Evolutionary conservation across 2,888 invertebrate species (phyloP).

Genomic region (Apoderus coryli): DNA sequence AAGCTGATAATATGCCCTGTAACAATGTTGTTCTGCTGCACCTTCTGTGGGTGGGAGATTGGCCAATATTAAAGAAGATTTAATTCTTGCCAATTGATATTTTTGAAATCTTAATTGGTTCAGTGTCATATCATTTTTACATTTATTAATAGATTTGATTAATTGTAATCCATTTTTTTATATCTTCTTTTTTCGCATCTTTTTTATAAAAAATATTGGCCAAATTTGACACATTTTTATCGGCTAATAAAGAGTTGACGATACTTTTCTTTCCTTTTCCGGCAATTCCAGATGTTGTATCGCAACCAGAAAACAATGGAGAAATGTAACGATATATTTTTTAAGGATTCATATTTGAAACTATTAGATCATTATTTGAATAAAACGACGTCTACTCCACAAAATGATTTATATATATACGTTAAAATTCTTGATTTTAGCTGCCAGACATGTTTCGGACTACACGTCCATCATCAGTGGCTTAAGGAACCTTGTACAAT

Average conservation of each 20-base stretch:
- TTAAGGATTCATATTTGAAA: constrained; percentile 15
- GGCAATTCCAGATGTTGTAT: constrained; percentile 11
- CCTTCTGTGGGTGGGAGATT: constrained; percentile 16
- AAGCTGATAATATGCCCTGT: constrained; percentile 17
- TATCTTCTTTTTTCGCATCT: constrained; percentile 6
- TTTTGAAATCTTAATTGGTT: constrained; percentile 5
- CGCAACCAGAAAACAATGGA: constrained; percentile 12
- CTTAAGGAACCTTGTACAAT: too few relatives aligned
- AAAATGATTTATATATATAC: too few relatives aligned
- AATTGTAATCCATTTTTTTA: constrained; percentile 13
- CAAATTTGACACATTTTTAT: constrained; percentile 11
- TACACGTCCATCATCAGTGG: too few relatives aligned
- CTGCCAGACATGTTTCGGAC: too few relatives aligned
- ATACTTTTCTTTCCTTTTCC: constrained; percentile 6
- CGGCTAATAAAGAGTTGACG: constrained; percentile 11
- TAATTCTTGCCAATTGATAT: constrained; percentile 8
- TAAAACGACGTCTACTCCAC: too few relatives aligned
- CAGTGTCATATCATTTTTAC: constrained; percentile 5
- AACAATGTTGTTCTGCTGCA: too few relatives aligned
- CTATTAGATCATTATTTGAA: too few relatives aligned
- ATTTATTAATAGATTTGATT: constrained; percentile 8
- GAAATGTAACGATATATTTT: constrained; percentile 12
- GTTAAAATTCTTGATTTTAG: too few relatives aligned
- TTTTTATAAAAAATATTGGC: constrained; percentile 10
- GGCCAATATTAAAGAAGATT: constrained; percentile 16